Conservation (phyloP, 2,888 invertebrate genomes). For the Physocephala rufipes region DNA sequence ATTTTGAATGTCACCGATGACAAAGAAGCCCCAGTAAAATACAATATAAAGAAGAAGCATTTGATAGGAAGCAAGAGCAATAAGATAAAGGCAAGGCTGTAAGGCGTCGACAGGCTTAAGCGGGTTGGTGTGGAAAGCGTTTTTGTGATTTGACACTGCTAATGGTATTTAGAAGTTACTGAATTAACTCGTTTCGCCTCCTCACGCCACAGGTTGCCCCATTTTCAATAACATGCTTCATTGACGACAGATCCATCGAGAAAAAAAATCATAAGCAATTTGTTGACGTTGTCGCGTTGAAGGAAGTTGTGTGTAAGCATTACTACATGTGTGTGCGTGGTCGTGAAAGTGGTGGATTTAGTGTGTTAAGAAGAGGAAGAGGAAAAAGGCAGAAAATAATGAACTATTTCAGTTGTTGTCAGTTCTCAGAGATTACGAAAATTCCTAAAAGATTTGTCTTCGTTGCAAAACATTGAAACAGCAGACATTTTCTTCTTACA, state of each 20-base stretch:
- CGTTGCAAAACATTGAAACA: too few species aligned
- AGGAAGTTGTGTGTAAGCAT: constrained; percentile 5
- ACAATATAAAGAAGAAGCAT: neutral
- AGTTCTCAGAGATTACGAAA: neutral
- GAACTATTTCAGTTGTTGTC: neutral
- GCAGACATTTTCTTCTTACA: too few species aligned
- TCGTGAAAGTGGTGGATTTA: neutral
- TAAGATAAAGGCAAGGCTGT: neutral
- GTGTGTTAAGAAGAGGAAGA: neutral
- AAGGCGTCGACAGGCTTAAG: constrained; percentile 13
- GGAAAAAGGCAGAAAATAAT: too few species aligned
- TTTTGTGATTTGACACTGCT: constrained; percentile 8
- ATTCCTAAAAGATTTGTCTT: too few species aligned
- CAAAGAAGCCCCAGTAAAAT: constrained; percentile 17
- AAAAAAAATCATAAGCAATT: constrained; percentile 44
- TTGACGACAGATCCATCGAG: constrained; percentile 42
- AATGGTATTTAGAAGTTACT: constrained; percentile 20
- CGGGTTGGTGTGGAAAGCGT: constrained; percentile 15
- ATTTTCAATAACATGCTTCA: constrained; percentile 48
- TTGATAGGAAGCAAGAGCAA: constrained; percentile 9
- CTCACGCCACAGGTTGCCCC: constrained; percentile 10
- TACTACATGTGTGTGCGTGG: too few species aligned
- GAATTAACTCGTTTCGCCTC: constrained; percentile 28
- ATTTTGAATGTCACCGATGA: constrained; percentile 42
- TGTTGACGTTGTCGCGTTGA: constrained; percentile 35